phyloP scores from a whole-genome alignment of 1,140 invertebrate genomes.

The Dreissena rostriformis region DNA sequence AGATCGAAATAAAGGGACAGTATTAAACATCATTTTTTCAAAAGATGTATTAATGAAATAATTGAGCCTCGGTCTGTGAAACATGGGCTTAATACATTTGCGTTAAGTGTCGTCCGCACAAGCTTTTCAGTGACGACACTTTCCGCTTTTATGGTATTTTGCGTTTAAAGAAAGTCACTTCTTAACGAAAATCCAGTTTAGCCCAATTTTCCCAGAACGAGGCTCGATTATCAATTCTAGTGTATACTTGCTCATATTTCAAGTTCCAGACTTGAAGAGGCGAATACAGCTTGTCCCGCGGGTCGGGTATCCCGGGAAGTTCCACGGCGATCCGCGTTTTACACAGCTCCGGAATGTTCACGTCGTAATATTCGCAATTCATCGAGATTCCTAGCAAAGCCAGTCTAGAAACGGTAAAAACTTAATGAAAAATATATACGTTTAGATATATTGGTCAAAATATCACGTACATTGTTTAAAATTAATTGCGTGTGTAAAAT shows the following conservation, averaged over 20 bases:
- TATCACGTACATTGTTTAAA: too few species aligned
- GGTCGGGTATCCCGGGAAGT: constrained; percentile 1
- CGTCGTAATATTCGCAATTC: constrained; percentile 25
- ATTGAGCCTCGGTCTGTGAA: too few species aligned
- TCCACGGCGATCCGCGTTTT: background rate
- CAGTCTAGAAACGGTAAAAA: constrained; percentile 15
- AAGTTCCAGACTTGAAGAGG: constrained; percentile 44
- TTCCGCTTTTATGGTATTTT: too few species aligned
- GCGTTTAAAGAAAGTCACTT: too few species aligned
- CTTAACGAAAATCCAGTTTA: background rate
- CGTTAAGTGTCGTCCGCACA: too few species aligned
- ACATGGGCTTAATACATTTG: too few species aligned
- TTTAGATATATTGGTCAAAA: too few species aligned
- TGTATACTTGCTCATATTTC: constrained; percentile 46
- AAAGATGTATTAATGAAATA: too few species aligned
- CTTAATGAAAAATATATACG: too few species aligned
- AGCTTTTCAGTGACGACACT: background rate
- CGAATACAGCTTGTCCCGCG: constrained; percentile 23
- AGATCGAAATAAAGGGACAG: too few species aligned
- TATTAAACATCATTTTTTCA: too few species aligned
- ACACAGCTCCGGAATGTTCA: constrained; percentile 24
- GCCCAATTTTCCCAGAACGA: background rate
- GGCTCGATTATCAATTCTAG: background rate
- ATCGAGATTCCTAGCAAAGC: constrained; percentile 40
- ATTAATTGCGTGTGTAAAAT: too few species aligned